These are phyloP conservation scores for Calliphora vomitoria DNA, from an alignment of 2,888 invertebrate species.

Conservation along the genomic window DNA sequence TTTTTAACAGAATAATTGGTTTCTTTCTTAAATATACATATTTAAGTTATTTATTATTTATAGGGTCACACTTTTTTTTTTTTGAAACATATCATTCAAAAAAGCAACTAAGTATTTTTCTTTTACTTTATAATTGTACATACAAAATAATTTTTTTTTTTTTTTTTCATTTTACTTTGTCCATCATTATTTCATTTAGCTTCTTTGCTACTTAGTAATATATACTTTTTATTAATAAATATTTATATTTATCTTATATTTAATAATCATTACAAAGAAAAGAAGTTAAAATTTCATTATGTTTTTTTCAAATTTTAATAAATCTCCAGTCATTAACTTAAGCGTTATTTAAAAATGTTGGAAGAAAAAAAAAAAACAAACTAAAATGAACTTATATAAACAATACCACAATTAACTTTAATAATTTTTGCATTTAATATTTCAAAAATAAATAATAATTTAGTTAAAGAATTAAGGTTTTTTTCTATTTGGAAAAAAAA, in stretches of 20 bases:
- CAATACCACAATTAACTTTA: conserved; percentile 34
- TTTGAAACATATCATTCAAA: background rate
- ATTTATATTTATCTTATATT: background rate
- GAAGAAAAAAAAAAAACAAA: conserved; percentile 36
- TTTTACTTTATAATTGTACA: conserved; percentile 33
- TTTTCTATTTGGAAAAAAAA: background rate
- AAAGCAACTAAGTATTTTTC: background rate
- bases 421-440: conserved; percentile 38
- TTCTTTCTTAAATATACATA: conserved; percentile 7
- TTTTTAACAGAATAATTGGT: conserved; percentile 24
- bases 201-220: background rate
- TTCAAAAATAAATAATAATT: conserved; percentile 21
- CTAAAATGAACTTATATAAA: conserved; percentile 41
- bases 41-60: background rate
- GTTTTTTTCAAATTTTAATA: conserved; percentile 38
- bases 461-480: conserved; percentile 1
- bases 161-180: background rate
- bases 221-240: background rate
- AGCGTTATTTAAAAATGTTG: conserved; percentile 64
- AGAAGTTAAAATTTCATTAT: background rate
- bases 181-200: background rate
- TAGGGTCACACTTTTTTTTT: background rate
- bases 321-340: conserved; percentile 76
- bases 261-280: background rate
- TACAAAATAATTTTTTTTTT: background rate